These are phyloP conservation scores for Cavia porcellus DNA, from an alignment of 2,113 vertebrate genomes.

Conservation along the genomic window DNA sequence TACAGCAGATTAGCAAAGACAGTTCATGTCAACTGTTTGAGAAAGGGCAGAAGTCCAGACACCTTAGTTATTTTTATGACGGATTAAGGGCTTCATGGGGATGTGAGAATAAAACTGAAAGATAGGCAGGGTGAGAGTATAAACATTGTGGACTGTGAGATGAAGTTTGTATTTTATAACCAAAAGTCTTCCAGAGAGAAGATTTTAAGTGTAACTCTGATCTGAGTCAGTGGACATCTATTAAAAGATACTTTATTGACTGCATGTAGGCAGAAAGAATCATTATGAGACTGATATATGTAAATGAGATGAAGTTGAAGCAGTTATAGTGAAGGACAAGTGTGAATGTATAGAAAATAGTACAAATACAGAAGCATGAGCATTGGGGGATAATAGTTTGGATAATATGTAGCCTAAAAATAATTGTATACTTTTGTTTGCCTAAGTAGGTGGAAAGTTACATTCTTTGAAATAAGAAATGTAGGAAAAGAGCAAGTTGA, in stretches of 20 bases:
- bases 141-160: background rate
- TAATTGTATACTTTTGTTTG: background rate
- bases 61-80: background rate
- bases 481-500: background rate
- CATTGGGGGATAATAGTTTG: background rate
- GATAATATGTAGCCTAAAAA: background rate
- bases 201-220: background rate
- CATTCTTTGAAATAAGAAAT: background rate
- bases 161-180: conserved; percentile 18
- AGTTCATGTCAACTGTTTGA: background rate
- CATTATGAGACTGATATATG: background rate
- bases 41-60: background rate
- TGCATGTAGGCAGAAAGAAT: background rate
- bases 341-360: background rate
- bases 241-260: background rate
- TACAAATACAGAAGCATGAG: background rate
- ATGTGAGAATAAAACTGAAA: background rate
- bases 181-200: background rate
- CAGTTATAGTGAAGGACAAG: background rate
- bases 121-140: background rate
- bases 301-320: background rate
- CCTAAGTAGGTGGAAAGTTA: background rate
- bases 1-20: background rate
- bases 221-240: background rate
- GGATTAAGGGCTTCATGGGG: background rate